Conservation (phyloP, 2,888 invertebrate genomes). For the Himalopsyche anomala region DNA sequence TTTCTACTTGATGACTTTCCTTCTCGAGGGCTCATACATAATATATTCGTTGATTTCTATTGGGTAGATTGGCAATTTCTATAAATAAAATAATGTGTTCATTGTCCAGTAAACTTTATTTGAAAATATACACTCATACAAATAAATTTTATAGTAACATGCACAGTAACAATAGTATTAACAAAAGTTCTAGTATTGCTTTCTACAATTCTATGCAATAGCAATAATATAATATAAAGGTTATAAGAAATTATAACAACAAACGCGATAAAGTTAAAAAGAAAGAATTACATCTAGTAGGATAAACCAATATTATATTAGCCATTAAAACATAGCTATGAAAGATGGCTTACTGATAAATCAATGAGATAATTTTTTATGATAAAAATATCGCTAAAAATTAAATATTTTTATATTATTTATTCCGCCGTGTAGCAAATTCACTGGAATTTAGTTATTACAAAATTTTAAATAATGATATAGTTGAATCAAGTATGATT, state of each 20-base stretch:
- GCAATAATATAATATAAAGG: too few relatives aligned
- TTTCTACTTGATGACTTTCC: too few relatives aligned
- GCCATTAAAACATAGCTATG: conserved; percentile 27
- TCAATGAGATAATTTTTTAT: neutral
- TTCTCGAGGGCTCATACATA: too few relatives aligned
- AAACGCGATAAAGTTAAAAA: neutral
- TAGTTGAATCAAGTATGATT: too few relatives aligned
- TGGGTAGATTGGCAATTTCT: too few relatives aligned
- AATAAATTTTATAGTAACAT: conserved; percentile 5
- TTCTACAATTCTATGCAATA: neutral
- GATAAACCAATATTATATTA: neutral
- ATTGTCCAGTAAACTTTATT: conserved; percentile 9
- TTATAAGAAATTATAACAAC: neutral
- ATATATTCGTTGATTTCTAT: too few relatives aligned
- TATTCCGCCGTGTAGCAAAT: neutral
- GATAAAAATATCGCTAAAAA: neutral
- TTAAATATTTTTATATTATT: neutral
- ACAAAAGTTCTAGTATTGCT: neutral
- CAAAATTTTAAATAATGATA: too few relatives aligned
- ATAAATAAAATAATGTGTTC: neutral
- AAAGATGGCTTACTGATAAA: neutral
- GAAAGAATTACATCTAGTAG: neutral
- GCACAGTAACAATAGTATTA: conserved; percentile 1
- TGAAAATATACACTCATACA: conserved; percentile 30
- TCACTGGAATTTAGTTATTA: neutral